phyloP scores from a whole-genome alignment of 2,888 invertebrate genomes.

The Mythimna pallens region DNA sequence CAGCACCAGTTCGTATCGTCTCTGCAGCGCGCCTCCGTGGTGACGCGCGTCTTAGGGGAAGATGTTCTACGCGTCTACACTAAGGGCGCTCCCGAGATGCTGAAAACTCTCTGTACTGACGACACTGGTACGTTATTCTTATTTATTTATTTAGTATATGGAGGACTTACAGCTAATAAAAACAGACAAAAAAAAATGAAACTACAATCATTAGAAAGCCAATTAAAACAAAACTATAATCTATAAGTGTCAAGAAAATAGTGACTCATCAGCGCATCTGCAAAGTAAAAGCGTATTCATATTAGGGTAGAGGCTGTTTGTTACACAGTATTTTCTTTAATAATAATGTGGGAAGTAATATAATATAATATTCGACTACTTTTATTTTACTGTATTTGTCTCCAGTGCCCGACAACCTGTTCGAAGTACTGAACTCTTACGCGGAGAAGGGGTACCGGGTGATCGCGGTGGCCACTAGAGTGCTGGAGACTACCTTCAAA shows the following conservation, averaged over 20 bases:
- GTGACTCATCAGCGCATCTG: too few relatives aligned
- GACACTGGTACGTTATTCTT: slow-evolving; percentile 85
- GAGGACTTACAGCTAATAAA: too few relatives aligned
- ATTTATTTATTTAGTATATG: too few relatives aligned
- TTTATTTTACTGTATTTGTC: not conserved
- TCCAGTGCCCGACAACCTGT: slow-evolving; percentile 95
- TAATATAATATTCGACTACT: too few relatives aligned
- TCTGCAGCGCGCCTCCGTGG: slow-evolving; percentile 97
- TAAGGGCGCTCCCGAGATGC: slow-evolving; percentile 98
- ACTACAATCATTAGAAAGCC: too few relatives aligned
- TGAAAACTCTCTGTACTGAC: slow-evolving; percentile 94
- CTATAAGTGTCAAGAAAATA: too few relatives aligned
- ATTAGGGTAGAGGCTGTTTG: too few relatives aligned
- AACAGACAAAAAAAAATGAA: too few relatives aligned
- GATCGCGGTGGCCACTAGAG: slow-evolving; percentile 96
- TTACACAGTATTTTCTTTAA: too few relatives aligned
- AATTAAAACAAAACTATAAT: too few relatives aligned
- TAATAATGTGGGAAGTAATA: too few relatives aligned
- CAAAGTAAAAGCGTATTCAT: too few relatives aligned
- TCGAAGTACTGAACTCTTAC: slow-evolving; percentile 94
- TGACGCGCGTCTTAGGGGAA: slow-evolving; percentile 94
- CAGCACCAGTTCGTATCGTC: slow-evolving; percentile 97
- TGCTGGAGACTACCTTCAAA: slow-evolving; percentile 92
- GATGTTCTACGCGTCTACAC: slow-evolving; percentile 95
- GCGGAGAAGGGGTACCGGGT: slow-evolving; percentile 98